These are phyloP conservation scores for Teleogryllus occipitalis DNA, from an alignment of 1,140 invertebrate species.

Conservation along the genomic window DNA sequence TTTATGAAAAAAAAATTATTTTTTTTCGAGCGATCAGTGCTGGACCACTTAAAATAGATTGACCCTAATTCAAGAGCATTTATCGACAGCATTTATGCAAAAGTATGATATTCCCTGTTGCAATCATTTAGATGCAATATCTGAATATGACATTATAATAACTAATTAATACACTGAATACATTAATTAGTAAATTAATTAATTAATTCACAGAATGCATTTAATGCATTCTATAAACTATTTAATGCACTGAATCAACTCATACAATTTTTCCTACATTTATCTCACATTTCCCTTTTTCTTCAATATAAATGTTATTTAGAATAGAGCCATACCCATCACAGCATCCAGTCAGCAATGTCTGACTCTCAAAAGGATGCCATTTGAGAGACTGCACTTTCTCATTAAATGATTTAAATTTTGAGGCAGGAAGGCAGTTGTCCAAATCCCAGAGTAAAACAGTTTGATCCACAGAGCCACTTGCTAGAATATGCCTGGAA, in stretches of 20 bases:
- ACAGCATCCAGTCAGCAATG: slow-evolving; percentile 66
- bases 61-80: too few species aligned
- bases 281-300: neutral
- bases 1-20: too few species aligned
- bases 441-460: slow-evolving; percentile 92
- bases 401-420: slow-evolving; percentile 64
- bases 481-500: slow-evolving; percentile 78
- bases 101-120: too few species aligned
- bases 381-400: slow-evolving; percentile 82
- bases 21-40: too few species aligned
- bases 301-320: neutral
- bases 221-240: too few species aligned
- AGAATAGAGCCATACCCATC: slow-evolving; percentile 43
- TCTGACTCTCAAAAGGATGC: slow-evolving; percentile 75
- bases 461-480: slow-evolving; percentile 82
- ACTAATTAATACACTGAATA: too few species aligned
- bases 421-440: slow-evolving; percentile 60
- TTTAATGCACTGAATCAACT: neutral
- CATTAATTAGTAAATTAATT: too few species aligned
- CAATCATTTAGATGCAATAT: too few species aligned
- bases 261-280: neutral
- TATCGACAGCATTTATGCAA: too few species aligned
- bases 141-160: too few species aligned
- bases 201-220: too few species aligned
- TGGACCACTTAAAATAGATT: too few species aligned